Evolutionary conservation across 2,888 invertebrate genomes (phyloP).

Genomic region (Stenichneumon culpator): DNA sequence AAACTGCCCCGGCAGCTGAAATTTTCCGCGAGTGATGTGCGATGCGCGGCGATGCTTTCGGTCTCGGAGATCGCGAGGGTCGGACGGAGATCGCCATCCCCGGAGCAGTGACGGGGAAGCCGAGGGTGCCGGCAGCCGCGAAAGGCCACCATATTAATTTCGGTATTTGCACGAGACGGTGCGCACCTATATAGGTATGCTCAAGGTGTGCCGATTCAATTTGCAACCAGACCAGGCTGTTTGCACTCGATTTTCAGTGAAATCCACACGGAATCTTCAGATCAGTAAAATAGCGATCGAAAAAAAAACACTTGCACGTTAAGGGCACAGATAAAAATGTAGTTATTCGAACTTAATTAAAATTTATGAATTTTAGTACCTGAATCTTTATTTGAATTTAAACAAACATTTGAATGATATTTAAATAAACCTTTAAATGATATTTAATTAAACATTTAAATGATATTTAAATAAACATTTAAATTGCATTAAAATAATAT

Average conservation of each 20-base stretch:
- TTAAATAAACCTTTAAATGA: too few relatives aligned
- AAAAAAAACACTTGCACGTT: too few relatives aligned
- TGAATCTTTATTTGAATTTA: too few relatives aligned
- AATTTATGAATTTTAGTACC: too few relatives aligned
- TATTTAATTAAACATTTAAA: too few relatives aligned
- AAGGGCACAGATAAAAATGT: too few relatives aligned
- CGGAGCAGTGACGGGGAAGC: slow-evolving; percentile 32
- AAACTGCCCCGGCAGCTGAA: neutral
- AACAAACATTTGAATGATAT: too few relatives aligned
- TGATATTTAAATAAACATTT: too few relatives aligned
- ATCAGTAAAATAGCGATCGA: neutral
- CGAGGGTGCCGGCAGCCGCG: slow-evolving; percentile 42
- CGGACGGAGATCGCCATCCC: neutral
- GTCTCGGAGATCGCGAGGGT: slow-evolving; percentile 35
- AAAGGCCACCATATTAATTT: slow-evolving; percentile 58
- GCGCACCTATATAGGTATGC: neutral
- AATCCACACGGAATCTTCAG: slow-evolving; percentile 17
- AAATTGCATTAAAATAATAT: too few relatives aligned
- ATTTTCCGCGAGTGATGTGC: neutral
- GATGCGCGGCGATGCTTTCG: slow-evolving; percentile 24
- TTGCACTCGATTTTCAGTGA: slow-evolving; percentile 58
- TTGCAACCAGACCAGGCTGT: slow-evolving; percentile 41
- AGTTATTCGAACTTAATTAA: too few relatives aligned
- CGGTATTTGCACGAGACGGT: slow-evolving; percentile 49
- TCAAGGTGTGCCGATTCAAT: slow-evolving; percentile 49